Evolutionary conservation across 2,888 invertebrate genomes (phyloP), one percentile per base, ranked within the genome.

Genomic region (Chrysodeixis includens): DNA sequence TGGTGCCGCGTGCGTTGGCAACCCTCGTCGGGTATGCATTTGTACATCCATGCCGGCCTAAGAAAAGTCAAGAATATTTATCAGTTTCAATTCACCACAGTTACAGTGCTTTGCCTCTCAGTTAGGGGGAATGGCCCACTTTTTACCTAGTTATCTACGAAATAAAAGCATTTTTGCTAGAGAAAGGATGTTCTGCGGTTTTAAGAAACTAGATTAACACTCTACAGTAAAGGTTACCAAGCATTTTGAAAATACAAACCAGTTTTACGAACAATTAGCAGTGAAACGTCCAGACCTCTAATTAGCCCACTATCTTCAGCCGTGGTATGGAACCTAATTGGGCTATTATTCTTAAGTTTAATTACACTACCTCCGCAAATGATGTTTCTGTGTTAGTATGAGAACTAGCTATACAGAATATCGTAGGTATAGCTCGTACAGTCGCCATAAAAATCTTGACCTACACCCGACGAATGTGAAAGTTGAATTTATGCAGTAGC

Each of bases 1-100:
- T 87, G 93, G n/a, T 83, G 83, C n/a, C 84, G 86, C 26, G 95
- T 92, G 0, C 94, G 84, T 70, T 90, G 87, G 76, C 95, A 95
- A 4, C 92, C 92, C 56, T 87, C 85, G 40, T 90, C 91, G 0
- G 87, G 84, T 0, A 88, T 62, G 70, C 95, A 94, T 76, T 85
- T 90, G 87, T 91, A 95, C 30, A 87, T 83, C 95, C 95, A 95
- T 76, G 91, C 83, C 40, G 93, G 94, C 74, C 95, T 95, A 86
- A 20, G 4, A 51, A 22, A 3, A 5, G 0, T 8, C 20, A 51
- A 9, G 16, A 14, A 7, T 16, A 14, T 18, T 46, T 46, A 46
- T 12, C 12, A 2, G 12, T 26, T 12, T 12, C 10, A 10, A 2
- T 35, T 10, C 10, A 10, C 12, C 12, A 35, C 0, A 12, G 35